Evolutionary conservation across 53 echinoderm and acorn worm genomes (phyloP), one percentile per base, ranked within the genome.

Genomic region (Patiria pectinifera): DNA sequence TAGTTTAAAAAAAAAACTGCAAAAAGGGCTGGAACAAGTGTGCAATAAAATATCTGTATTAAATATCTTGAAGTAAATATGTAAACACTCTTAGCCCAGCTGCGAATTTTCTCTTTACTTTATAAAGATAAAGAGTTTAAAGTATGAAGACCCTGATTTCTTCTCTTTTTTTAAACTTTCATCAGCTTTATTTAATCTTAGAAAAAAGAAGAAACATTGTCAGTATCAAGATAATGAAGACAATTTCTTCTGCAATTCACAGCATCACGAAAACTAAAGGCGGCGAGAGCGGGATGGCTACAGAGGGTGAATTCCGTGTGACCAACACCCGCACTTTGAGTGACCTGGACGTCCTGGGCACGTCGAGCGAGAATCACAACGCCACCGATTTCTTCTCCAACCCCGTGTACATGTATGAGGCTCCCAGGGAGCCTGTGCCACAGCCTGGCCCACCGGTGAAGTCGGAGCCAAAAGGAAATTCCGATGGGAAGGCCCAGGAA

Each of bases 301-400:
- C 44, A n/a, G 90, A 80, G 19, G 90, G 90, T 1, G 90, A 90
- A 22, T 90, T 90, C 61, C 80, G 48, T 4, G 92, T 92, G n/a
- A 53, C 86, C 35, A 60, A 61, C 69, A 78, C 14, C 6, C 66
- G 87, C 9, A 63, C 86, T 16, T 24, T 92, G 11, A 76, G 47
- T 35, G 87, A 92, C 69, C 82, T 92, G 23, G 92, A 92, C 45
- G 80, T 86, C 45, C 47, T 92, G 70, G 87, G 87, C 59, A 86
- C 62, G 22, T 16, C 60, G 23, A 23, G 76, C 16, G 85, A 84
- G n/a, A 78, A 58, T 45, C 63, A 78, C 6, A 61, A 59, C 22
- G 4, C 92, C n/a, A 59, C 21, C 19, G 77, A 85, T 69, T 85
- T 86, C 85, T 92, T 92, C 62, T 86, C 80, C 45, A 92, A 92